Percentiles rank a stretch among this genome's conserved stretches.
Conservation (phyloP, 2,888 invertebrate genomes). For the Ypsolopha sequella region DNA sequence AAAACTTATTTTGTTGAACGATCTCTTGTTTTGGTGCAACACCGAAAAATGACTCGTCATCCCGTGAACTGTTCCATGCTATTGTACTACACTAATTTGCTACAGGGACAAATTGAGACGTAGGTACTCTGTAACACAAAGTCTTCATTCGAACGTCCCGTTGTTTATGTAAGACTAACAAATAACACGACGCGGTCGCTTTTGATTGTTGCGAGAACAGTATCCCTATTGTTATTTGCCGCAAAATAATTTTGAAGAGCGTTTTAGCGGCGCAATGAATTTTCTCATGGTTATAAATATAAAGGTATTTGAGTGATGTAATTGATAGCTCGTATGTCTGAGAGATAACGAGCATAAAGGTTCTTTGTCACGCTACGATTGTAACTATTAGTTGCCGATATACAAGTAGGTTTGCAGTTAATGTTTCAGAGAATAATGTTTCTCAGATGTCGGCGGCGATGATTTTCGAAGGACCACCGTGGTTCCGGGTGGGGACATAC, state of each 20-base stretch:
- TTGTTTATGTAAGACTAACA: slow-evolving; percentile 28
- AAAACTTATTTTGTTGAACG: too few species aligned
- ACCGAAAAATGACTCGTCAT: slow-evolving; percentile 28
- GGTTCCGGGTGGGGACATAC: slow-evolving; percentile 7
- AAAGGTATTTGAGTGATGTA: slow-evolving; percentile 8
- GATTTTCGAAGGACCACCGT: not conserved
- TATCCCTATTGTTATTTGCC: slow-evolving; percentile 3
- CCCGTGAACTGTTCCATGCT: slow-evolving; percentile 11
- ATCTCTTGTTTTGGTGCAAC: not conserved
- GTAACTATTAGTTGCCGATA: too few species aligned
- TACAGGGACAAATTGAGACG: slow-evolving; percentile 35
- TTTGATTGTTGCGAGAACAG: slow-evolving; percentile 6
- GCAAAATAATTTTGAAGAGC: not conserved
- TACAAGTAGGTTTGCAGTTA: too few species aligned
- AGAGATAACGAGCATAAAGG: slow-evolving; percentile 12
- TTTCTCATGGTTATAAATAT: slow-evolving; percentile 18
- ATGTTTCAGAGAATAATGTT: too few species aligned
- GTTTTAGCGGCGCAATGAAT: slow-evolving; percentile 11
- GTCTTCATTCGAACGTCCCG: slow-evolving; percentile 26
- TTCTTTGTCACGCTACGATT: slow-evolving; percentile 4
- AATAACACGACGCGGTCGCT: slow-evolving; percentile 24
- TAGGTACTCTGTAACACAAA: slow-evolving; percentile 26
- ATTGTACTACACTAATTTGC: slow-evolving; percentile 9
- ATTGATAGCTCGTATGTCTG: slow-evolving; percentile 12
- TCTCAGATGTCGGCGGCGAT: too few species aligned